Conservation (phyloP, 2,113 vertebrate species). For the Tiliqua scincoides region DNA sequence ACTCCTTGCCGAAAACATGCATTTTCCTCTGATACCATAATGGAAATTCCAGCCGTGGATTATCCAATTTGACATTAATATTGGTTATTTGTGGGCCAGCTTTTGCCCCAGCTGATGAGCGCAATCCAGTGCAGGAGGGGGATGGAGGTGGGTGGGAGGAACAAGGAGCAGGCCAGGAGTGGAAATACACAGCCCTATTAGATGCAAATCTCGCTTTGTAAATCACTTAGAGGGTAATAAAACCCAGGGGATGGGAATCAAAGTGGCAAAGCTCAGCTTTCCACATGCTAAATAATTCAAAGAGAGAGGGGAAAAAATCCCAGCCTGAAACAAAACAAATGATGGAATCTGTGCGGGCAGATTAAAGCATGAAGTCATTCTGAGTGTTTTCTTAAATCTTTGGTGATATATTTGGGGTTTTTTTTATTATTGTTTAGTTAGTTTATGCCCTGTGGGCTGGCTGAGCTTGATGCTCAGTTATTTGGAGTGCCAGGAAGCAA, state of each 20-base stretch:
- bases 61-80: constrained; percentile 72
- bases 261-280: constrained; percentile 70
- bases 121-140: constrained; percentile 32
- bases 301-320: neutral
- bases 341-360: constrained; percentile 37
- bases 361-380: constrained; percentile 53
- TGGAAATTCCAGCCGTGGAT: constrained; percentile 69
- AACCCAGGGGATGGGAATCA: constrained; percentile 54
- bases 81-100: constrained; percentile 60
- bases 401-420: neutral
- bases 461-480: neutral
- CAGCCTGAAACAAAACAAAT: neutral
- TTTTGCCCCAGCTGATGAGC: constrained; percentile 54
- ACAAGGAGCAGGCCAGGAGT: constrained; percentile 60
- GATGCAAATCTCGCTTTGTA: constrained; percentile 65
- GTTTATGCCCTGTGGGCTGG: neutral
- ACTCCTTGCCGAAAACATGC: constrained; percentile 51
- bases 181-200: constrained; percentile 60
- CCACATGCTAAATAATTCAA: constrained; percentile 71
- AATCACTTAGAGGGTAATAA: constrained; percentile 70
- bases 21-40: constrained; percentile 59
- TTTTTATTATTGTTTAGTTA: neutral
- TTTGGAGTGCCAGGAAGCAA: too few species aligned
- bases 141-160: neutral
- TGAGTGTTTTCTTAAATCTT: constrained; percentile 34